Evolutionary conservation across 2,797 vertebrate species (phyloP).

Genomic region (Helostoma temminkii): DNA sequence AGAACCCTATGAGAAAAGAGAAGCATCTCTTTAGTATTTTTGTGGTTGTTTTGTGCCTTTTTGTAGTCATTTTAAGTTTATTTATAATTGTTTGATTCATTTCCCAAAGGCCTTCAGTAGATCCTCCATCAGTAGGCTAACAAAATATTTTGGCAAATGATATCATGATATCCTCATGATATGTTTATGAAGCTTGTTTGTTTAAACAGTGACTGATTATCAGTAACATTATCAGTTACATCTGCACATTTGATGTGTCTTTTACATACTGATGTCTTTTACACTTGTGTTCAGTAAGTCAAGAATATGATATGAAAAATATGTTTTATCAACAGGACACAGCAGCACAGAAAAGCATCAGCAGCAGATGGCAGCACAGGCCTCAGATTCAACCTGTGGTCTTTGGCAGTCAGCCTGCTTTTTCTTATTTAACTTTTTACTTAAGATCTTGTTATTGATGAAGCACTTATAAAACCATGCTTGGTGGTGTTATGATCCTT

Average conservation of each 20-base stretch:
- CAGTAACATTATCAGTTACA: no score
- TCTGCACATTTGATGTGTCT: no score
- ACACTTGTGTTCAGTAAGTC: neutral
- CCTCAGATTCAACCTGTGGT: slow-evolving; percentile 9
- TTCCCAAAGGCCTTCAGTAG: no score
- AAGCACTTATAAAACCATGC: slow-evolving; percentile 41
- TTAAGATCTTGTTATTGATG: slow-evolving; percentile 26
- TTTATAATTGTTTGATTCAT: no score
- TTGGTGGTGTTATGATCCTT: slow-evolving; percentile 42
- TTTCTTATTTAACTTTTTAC: slow-evolving; percentile 5
- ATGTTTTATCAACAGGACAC: neutral
- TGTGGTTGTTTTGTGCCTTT: neutral
- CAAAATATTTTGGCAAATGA: no score
- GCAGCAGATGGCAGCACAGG: slow-evolving; percentile 77
- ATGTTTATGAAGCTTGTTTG: no score
- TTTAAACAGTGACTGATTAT: no score
- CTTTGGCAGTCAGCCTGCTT: neutral
- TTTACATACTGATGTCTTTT: no score
- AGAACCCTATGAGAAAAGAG: no score
- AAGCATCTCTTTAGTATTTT: no score
- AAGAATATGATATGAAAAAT: neutral
- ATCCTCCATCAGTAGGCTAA: no score
- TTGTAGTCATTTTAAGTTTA: neutral
- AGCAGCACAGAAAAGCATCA: neutral
- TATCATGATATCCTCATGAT: no score